A percentile compares a stretch with the other conserved stretches of the same genome.
Conservation (phyloP, 2,888 invertebrate genomes). For the Drosophila hamatofila region DNA sequence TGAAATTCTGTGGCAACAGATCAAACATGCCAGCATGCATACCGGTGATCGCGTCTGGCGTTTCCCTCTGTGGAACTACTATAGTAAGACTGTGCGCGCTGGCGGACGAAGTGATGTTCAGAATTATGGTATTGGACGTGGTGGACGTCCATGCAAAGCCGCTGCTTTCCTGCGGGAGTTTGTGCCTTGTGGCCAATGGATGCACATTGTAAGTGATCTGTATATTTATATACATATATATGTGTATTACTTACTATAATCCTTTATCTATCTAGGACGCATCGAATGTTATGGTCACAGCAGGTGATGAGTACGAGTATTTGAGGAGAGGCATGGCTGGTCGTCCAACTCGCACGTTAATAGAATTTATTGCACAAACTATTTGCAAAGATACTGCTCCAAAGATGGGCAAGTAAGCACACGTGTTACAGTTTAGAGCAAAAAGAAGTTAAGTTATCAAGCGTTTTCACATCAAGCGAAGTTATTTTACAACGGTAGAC, state of each 20-base stretch:
- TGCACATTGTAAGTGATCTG: constrained; percentile 88
- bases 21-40: constrained; percentile 89
- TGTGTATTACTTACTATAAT: not conserved
- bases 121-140: constrained; percentile 86
- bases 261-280: constrained; percentile 86
- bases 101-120: constrained; percentile 86
- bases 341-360: constrained; percentile 90
- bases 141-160: constrained; percentile 89
- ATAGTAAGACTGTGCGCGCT: constrained; percentile 83
- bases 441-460: not conserved
- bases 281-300: constrained; percentile 90
- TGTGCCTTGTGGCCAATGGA: constrained; percentile 90
- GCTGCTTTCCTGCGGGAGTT: constrained; percentile 92
- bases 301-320: constrained; percentile 88
- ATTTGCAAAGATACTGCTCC: constrained; percentile 83
- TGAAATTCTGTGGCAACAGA: constrained; percentile 88
- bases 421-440: not conserved
- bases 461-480: not conserved
- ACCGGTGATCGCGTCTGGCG: constrained; percentile 94
- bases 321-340: constrained; percentile 90
- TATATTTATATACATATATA: not conserved
- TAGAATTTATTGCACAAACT: constrained; percentile 89
- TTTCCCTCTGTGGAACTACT: constrained; percentile 92
- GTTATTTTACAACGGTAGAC: constrained; percentile 30
- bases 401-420: constrained; percentile 51